Evolutionary conservation across 2,888 invertebrate genomes (phyloP).

Genomic region (Cancer borealis): DNA sequence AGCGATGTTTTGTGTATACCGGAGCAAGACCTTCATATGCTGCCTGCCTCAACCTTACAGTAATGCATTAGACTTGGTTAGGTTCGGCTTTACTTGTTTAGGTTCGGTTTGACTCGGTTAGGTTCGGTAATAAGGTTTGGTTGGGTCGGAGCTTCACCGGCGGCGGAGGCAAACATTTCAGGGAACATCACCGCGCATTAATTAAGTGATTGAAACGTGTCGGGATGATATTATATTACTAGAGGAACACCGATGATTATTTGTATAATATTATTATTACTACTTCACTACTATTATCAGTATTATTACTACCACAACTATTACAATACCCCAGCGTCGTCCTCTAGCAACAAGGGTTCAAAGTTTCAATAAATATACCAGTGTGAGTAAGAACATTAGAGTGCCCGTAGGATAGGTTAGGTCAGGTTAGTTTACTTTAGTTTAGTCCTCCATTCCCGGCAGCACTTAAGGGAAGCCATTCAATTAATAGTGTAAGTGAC

Average conservation of each 20-base stretch:
- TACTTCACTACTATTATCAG: background rate
- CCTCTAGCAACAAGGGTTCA: too few species aligned
- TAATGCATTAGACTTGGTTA: too few species aligned
- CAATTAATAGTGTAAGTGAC: background rate
- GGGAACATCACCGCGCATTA: conserved; percentile 4
- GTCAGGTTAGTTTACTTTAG: too few species aligned
- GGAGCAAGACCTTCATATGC: too few species aligned
- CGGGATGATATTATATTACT: background rate
- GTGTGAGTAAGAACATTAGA: background rate
- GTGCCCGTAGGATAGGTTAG: too few species aligned
- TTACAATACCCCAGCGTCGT: background rate
- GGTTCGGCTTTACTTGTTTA: too few species aligned
- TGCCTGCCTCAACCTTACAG: too few species aligned
- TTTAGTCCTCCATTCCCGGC: too few species aligned
- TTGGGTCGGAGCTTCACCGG: background rate
- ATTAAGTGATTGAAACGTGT: background rate
- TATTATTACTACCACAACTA: background rate
- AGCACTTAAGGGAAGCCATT: background rate
- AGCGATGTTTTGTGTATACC: too few species aligned
- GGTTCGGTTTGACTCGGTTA: too few species aligned
- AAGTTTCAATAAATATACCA: too few species aligned
- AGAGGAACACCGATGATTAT: background rate
- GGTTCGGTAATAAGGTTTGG: background rate
- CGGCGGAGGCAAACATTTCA: background rate
- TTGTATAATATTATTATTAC: background rate